phyloP scores from a whole-genome alignment of 2,888 invertebrate species.

The Furcula furcula region DNA sequence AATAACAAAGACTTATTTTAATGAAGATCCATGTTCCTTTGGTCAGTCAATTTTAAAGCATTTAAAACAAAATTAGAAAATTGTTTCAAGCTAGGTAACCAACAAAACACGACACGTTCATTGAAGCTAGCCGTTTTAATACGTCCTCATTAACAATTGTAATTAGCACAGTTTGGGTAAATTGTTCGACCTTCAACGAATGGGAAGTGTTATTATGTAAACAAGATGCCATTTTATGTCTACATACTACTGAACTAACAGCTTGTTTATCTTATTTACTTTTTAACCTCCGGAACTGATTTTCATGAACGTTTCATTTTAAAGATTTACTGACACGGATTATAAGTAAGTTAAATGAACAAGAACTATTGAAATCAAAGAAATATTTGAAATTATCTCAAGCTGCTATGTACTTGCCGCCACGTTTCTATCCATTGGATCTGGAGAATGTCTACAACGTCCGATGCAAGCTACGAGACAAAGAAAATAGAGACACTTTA shows the following conservation, averaged over 20 bases:
- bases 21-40: no score
- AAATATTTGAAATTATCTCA: constrained; percentile 27
- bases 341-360: constrained; percentile 41
- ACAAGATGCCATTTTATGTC: constrained; percentile 21
- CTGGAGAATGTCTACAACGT: constrained; percentile 42
- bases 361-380: constrained; percentile 21
- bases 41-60: constrained; percentile 10
- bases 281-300: constrained; percentile 3
- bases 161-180: constrained; percentile 58
- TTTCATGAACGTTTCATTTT: constrained; percentile 10
- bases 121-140: constrained; percentile 45
- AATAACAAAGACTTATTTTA: no score
- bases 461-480: constrained; percentile 42
- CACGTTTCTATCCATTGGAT: constrained; percentile 53
- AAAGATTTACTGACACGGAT: constrained; percentile 51
- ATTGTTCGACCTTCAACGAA: constrained; percentile 50
- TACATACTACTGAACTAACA: constrained; percentile 7
- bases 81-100: constrained; percentile 14
- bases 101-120: constrained; percentile 35
- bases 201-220: constrained; percentile 35
- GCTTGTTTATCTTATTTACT: constrained; percentile 1
- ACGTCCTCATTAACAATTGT: constrained; percentile 65
- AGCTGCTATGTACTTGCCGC: constrained; percentile 37
- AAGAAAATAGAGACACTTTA: constrained; percentile 50
- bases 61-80: constrained; percentile 18